Evolutionary conservation across 2,888 invertebrate species (phyloP).

Genomic region (Cheilosia scutellata): DNA sequence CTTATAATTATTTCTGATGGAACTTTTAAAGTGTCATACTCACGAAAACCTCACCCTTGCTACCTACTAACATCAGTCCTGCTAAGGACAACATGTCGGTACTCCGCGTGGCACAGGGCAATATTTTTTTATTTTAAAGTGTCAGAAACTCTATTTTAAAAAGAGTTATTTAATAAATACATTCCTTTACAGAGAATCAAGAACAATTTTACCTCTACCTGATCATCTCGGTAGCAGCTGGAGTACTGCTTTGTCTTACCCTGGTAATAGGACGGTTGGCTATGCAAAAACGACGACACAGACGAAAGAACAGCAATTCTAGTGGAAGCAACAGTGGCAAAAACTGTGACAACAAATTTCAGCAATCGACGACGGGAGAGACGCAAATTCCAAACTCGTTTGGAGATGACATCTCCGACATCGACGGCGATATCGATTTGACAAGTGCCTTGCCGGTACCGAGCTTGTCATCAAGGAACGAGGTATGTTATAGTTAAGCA

Average conservation of each 20-base stretch:
- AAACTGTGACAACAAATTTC: conserved; percentile 85
- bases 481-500: conserved; percentile 80
- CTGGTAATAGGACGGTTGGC: conserved; percentile 90
- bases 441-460: conserved; percentile 87
- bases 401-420: conserved; percentile 93
- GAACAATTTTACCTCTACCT: conserved; percentile 92
- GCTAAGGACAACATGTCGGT: too few relatives aligned
- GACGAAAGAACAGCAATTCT: conserved; percentile 79
- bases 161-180: background rate
- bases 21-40: too few relatives aligned
- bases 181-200: conserved; percentile 81
- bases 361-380: conserved; percentile 88
- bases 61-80: too few relatives aligned
- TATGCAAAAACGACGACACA: conserved; percentile 86
- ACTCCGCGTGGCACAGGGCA: too few relatives aligned
- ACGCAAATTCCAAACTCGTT: conserved; percentile 92
- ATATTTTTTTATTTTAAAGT: too few relatives aligned
- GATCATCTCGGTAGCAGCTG: conserved; percentile 90
- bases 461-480: conserved; percentile 82
- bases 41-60: background rate
- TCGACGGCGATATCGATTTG: conserved; percentile 89
- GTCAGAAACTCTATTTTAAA: background rate
- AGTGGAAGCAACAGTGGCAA: conserved; percentile 78
- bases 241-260: conserved; percentile 89
- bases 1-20: too few relatives aligned